Conservation (phyloP, 2,113 vertebrate species). For the Ancistrus triradiatus region DNA sequence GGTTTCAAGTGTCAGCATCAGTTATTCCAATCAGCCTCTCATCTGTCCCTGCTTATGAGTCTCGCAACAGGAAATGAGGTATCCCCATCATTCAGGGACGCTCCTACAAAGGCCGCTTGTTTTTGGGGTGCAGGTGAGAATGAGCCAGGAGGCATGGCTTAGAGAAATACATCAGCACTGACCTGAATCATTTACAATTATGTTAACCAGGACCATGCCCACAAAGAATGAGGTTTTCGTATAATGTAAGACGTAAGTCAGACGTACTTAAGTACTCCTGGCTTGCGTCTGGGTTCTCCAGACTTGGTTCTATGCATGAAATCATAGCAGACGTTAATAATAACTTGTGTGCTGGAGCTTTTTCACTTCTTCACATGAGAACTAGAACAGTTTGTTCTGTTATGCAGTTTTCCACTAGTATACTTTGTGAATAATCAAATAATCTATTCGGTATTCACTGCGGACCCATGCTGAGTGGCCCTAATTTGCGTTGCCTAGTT, state of each 20-base stretch:
- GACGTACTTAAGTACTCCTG: conserved; percentile 26
- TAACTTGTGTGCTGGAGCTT: too few species aligned
- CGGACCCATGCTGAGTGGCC: too few species aligned
- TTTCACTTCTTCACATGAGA: conserved; percentile 6
- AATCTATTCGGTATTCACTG: too few species aligned
- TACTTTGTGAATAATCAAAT: too few species aligned
- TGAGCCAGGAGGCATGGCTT: conserved; percentile 28
- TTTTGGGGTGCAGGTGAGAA: conserved; percentile 66
- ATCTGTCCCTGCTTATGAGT: conserved; percentile 63
- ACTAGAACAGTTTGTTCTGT: too few species aligned
- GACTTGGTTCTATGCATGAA: too few species aligned
- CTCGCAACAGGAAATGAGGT: conserved; percentile 72
- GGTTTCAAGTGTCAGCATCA: conserved; percentile 56
- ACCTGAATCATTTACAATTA: conserved; percentile 16
- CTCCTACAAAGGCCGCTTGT: conserved; percentile 70
- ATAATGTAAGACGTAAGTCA: conserved; percentile 28
- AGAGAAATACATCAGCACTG: conserved; percentile 19
- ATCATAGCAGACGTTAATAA: too few species aligned
- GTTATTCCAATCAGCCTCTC: conserved; percentile 69
- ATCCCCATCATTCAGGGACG: conserved; percentile 58
- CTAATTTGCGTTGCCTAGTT: conserved; percentile 9
- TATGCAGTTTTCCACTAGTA: too few species aligned
- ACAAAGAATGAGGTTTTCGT: conserved; percentile 20
- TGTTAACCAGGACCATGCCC: conserved; percentile 33
- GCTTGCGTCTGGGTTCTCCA: conserved; percentile 27